Base-by-base conservation (phyloP, 2,888 invertebrate species). In the Orthosia cruda region DNA sequence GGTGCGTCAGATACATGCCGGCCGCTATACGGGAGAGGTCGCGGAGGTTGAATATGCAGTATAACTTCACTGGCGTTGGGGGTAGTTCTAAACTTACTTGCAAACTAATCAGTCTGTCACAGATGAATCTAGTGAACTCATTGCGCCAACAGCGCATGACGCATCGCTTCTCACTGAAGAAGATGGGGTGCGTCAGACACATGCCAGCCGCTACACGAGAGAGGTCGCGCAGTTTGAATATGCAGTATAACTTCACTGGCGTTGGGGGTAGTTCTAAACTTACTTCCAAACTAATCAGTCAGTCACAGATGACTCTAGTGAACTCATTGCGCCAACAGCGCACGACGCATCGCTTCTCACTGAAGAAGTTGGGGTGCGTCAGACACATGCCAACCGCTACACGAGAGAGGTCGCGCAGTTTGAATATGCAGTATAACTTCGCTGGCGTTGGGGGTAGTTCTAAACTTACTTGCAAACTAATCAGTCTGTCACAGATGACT, bases 351-450 rank as follows among this genome's bases (percentile, higher is more conserved):
- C 98, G 97, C 26, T 97, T 94, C 70, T 97, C 97, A 67, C 97
- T 97, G 93, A 98, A 98, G 89, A 97, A 97, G 81, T 97, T 97
- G 0, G 98, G 98, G 57, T 97, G 97, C 15, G 98, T 98, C 77
- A 98, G 97, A 71, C 98, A 97, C 91, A n/a, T n/a, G n/a, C n/a
- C n/a, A n/a, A 99, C 13, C 49, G 49, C 49, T 49, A 49, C 15
- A 9, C 11, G 52, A 2, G 52, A 47, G 94, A n/a, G n/a, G 95
- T 99, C 99, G 62, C 99, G 97, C 93, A 99, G 97, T 95, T 99
- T 99, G 96, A 99, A 99, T 86, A 99, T 98, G 95, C 99, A 99
- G 96, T 99, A 99, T 95, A 99, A 99, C 94, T 99, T 99, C 9
- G 98, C 98, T 0, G 99, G 99, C 0, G 99, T 99, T 2, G 99